Evolutionary conservation across 1,140 invertebrate genomes (phyloP).

Genomic region (Drosophila tristis): DNA sequence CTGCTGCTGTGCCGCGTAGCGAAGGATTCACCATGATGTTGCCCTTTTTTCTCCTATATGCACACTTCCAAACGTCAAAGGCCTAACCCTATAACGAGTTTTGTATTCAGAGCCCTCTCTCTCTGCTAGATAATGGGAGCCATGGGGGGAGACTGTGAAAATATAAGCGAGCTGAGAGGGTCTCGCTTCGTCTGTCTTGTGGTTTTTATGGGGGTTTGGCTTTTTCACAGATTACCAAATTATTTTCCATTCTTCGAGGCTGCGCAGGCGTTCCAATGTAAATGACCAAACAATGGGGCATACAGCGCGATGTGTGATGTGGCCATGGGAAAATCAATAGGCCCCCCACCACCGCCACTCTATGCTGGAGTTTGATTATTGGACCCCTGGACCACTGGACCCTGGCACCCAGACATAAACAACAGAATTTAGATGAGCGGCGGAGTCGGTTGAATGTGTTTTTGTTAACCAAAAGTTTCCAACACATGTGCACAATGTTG

Average conservation of each 20-base stretch:
- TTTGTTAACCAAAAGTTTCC: conserved; percentile 26
- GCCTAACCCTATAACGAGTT: conserved; percentile 61
- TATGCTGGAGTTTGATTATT: conserved; percentile 8
- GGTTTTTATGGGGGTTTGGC: conserved; percentile 81
- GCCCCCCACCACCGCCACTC: background rate
- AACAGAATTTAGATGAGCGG: conserved; percentile 4
- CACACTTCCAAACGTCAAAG: conserved; percentile 69
- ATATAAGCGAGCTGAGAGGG: conserved; percentile 64
- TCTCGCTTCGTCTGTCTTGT: conserved; percentile 36
- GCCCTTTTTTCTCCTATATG: conserved; percentile 60
- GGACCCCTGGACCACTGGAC: conserved; percentile 3
- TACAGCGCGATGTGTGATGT: conserved; percentile 46
- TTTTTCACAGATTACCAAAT: conserved; percentile 81
- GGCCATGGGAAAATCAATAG: conserved; percentile 39
- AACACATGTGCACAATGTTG: conserved; percentile 67
- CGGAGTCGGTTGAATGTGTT: conserved; percentile 23
- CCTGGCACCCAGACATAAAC: conserved; percentile 30
- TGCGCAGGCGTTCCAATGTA: conserved; percentile 33
- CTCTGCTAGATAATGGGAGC: conserved; percentile 1
- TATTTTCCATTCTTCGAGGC: conserved; percentile 57
- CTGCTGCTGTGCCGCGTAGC: background rate
- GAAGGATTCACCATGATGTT: conserved; percentile 58
- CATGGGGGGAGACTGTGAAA: conserved; percentile 14
- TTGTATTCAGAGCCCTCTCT: conserved; percentile 42
- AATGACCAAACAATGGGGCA: conserved; percentile 56